Conservation (phyloP, 2,113 vertebrate genomes). For the Ctenomys sociabilis region DNA sequence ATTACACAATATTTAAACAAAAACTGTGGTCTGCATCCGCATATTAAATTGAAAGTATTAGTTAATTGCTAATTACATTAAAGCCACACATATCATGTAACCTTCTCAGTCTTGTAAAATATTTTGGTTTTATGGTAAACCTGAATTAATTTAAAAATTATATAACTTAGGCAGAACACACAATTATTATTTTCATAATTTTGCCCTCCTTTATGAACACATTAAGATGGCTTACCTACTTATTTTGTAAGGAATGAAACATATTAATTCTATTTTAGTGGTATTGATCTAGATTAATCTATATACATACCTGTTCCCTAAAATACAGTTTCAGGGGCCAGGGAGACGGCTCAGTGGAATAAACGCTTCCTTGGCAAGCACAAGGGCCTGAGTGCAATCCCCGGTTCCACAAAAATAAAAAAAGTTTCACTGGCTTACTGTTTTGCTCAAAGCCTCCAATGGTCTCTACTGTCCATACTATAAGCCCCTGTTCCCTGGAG, state of each 20-base stretch:
- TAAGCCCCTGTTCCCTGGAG: background rate
- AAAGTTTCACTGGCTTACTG: background rate
- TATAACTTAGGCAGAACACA: background rate
- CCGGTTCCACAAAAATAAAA: no score
- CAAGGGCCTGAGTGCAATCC: no score
- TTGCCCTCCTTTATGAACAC: background rate
- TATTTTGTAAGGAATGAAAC: constrained; percentile 6
- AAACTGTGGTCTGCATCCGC: constrained; percentile 22
- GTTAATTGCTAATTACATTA: constrained; percentile 54
- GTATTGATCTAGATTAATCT: background rate
- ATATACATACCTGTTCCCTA: background rate
- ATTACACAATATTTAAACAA: constrained; percentile 44
- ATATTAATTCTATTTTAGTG: constrained; percentile 17
- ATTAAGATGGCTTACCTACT: background rate
- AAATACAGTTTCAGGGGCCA: constrained; percentile 21
- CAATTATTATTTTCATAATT: constrained; percentile 34
- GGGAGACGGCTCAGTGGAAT: no score
- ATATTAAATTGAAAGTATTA: background rate
- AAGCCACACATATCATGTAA: constrained; percentile 52
- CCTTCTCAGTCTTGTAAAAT: constrained; percentile 15
- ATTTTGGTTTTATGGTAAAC: constrained; percentile 50
- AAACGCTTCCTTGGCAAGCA: no score
- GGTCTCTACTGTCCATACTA: background rate
- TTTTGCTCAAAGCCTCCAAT: background rate
- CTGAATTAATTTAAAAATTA: constrained; percentile 47